phyloP scores from a whole-genome alignment of 1,140 invertebrate species.

The Nephila pilipes region DNA sequence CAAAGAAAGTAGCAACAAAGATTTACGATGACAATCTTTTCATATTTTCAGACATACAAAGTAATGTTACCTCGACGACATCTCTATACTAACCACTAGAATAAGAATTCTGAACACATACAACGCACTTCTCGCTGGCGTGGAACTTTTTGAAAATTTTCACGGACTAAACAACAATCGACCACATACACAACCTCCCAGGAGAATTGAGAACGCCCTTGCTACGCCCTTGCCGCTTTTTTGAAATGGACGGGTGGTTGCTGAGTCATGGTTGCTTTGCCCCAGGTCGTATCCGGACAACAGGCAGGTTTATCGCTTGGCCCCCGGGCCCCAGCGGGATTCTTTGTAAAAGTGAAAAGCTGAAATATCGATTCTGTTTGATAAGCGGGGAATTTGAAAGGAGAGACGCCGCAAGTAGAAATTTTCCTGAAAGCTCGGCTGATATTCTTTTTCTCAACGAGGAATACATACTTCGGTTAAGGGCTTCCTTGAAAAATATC shows the following conservation, averaged over 20 bases:
- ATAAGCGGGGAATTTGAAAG: slow-evolving; percentile 22
- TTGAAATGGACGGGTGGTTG: neutral
- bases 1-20: too few relatives aligned
- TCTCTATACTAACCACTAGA: neutral
- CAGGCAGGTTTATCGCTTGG: slow-evolving; percentile 38
- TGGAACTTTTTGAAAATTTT: neutral
- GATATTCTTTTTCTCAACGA: neutral
- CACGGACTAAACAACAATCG: neutral
- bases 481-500: neutral
- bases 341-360: slow-evolving; percentile 39
- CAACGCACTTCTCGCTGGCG: neutral
- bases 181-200: slow-evolving; percentile 2
- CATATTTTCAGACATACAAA: neutral
- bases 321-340: neutral
- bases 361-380: slow-evolving; percentile 51
- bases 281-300: slow-evolving; percentile 10
- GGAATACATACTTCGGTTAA: slow-evolving; percentile 10
- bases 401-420: neutral
- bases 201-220: slow-evolving; percentile 30
- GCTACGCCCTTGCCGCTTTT: neutral
- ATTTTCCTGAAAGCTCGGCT: neutral
- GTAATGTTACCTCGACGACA: neutral
- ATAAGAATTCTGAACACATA: neutral
- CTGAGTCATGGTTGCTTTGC: slow-evolving; percentile 50
- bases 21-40: too few relatives aligned